Percentiles rank a stretch among this genome's conserved stretches.
These are phyloP conservation scores for Trididemnum clinides DNA, from an alignment of 23 tunicate species.

Conservation along the genomic window DNA sequence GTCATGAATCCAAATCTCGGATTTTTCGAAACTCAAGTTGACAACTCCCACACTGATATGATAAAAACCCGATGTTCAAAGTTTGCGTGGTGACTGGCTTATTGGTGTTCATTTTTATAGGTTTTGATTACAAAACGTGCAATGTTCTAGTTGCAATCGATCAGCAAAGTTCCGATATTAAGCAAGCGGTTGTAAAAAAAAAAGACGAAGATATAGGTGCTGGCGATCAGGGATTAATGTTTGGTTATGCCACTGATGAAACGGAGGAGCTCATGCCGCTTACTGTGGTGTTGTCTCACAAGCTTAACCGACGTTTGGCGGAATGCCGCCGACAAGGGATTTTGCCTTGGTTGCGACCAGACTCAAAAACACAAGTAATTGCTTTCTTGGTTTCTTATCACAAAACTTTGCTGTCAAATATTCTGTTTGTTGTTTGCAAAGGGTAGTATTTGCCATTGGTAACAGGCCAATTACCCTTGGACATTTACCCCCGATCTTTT, in stretches of 20 bases:
- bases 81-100: too few species aligned
- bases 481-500: too few species aligned
- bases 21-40: too few species aligned
- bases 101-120: constrained; percentile 56
- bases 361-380: constrained; percentile 96
- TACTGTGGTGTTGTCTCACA: constrained; percentile 89
- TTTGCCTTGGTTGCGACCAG: constrained; percentile 92
- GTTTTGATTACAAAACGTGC: constrained; percentile 94
- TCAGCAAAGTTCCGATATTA: constrained; percentile 89
- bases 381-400: too few species aligned
- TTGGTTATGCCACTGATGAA: constrained; percentile 99
- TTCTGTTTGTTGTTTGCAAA: too few species aligned
- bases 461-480: too few species aligned
- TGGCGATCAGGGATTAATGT: constrained; percentile 99
- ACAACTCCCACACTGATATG: too few species aligned
- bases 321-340: constrained; percentile 79
- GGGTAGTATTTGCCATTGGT: too few species aligned
- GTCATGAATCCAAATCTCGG: too few species aligned
- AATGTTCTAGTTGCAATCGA: constrained; percentile 93
- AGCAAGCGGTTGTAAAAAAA: constrained; percentile 94
- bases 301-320: constrained; percentile 71
- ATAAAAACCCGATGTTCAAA: too few species aligned
- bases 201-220: constrained; percentile 98
- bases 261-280: constrained; percentile 99
- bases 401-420: too few species aligned